Evolutionary conservation across 2,888 invertebrate species (phyloP), one percentile per base, ranked within the genome.

Genomic region (Teleiodes luculella): DNA sequence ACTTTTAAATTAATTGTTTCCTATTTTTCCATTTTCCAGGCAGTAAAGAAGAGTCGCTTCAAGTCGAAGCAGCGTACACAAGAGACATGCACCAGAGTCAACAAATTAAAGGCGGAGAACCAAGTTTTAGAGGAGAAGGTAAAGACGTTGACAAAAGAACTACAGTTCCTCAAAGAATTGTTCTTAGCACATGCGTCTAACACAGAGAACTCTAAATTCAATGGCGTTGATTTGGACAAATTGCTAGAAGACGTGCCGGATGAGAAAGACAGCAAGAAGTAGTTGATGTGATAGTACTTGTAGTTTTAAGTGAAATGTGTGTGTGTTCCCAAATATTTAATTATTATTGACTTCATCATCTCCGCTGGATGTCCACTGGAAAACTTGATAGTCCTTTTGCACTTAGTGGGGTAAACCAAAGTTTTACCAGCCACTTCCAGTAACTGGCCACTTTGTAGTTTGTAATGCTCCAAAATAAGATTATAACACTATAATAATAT

Each of bases 111-210:
- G 74, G 92, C 92, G 7, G 96, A 96, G 74, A 96, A 96, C 76
- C 94, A 95, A 72, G 91, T 94, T 67, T 79, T 96, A 28, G 95
- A 95, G 74, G 94, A 95, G 67, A 95, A 95, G 78, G 95, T 96
- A 2, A 94, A 95, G 71, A 93, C 94, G 54, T 83, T 96, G n/a
- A 94, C 94, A 10, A 95, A 95, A 73, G 95, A 96, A 73, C 80
- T 96, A 20, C 93, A 93, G 45, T 95, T 96, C 69, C 83, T 96
- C 8, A 96, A 96, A 78, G 95, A 96, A 71, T 82, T 96, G 53
- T 95, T 96, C 70, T 80, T 96, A 60, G 95, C 95, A 4, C 95
- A 95, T 74, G 95, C 95, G 35, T 93, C 95, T 66, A 93, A 91
- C 56, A 78, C 86, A 57, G 83, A 84, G 7, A 86, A 83, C 52